Base-by-base conservation (phyloP, 1,140 invertebrate species). In the Macrosteles quadrilineatus region DNA sequence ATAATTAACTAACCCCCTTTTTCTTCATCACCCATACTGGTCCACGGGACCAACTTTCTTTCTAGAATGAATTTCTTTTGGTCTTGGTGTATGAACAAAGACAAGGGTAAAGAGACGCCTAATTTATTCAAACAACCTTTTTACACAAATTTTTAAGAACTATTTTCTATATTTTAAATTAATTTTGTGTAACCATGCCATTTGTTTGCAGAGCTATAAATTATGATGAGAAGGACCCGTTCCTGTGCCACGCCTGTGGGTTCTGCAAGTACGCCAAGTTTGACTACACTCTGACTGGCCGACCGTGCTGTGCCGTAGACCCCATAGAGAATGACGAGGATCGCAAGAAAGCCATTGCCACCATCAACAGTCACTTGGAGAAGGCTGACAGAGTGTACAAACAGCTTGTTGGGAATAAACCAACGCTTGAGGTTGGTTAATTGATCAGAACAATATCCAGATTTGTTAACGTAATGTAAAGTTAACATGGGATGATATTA, bases 241-340 rank as follows among this genome's bases (percentile, higher is more conserved):
- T 99, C 86, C 81, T 99, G 14, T 99, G 97, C 80, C 97, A 98
- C 81, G 92, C 96, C 9, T 99, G 97, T 83, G 97, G 97, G 1
- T 99, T 98, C 81, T 99, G 97, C 84, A 99, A 99, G 82, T 99
- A 99, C 82, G 97, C 97, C n/a, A 98, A 98, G 81, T 98, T 99
- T 80, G 97, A 99, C 82, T 97, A 93, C 78, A 95, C 92, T 11
- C 83, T 98, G 57, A 92, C 91, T 2, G 95, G 92, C 1, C 87
- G 93, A 45, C 91, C 94, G 0, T 97, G 95, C 77, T 97, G 95
- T 82, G 95, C 95, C 23, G 96, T 98, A 0, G 96, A 98, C 84
- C 94, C 95, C 0, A 98, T 98, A 47, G 96, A 98, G 77, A 97
- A 90, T 77, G 96, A 98, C 77, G 96, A 98, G 75, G 97, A 98